Base-by-base conservation (phyloP, 2,797 vertebrate genomes). In the Scolopax bukidnonensis region DNA sequence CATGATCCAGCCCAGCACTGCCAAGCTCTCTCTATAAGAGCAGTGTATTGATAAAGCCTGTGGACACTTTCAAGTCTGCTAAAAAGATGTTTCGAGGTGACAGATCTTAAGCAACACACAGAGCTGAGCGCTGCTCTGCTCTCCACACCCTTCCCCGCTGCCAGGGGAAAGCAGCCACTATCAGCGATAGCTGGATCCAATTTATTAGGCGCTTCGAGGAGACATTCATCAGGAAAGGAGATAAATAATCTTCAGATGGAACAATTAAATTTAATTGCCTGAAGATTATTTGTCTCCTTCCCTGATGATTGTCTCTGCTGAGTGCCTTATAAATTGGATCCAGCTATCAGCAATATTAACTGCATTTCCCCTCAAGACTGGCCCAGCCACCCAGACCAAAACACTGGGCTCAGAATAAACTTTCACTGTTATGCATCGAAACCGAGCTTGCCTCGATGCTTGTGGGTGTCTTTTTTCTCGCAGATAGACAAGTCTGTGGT, bases 231-330 rank as follows among this genome's bases (percentile, higher is more conserved):
- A 97, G 96, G 93, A 89, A 91, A 95, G 86, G 96, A 97, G 97
- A 97, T 97, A 97, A 97, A 97, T 97, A 97, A 97, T 92, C 89
- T 95, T 97, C 97, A 97, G 95, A 97, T 97, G 97, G 97, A 95
- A 96, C 97, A 97, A 97, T 97, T 97, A 97, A 97, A 97, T 97
- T 97, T 97, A 97, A 97, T 97, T 97, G 97, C 91, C 95, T 96
- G 94, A 97, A 97, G 94, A 96, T 95, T 96, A 96, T 97, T 97
- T 97, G 96, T 97, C 97, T 97, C 97, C 87, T 97, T 97, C 93
- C 89, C 96, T 57, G 91, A 97, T 96, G 95, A 96, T 95, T 93
- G 89, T 97, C 96, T 97, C 96, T 84, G 93, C 87, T 96, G 95
- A 97, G 94, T 1, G 92, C 92, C 93, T 95, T 95, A 92, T 96